phyloP scores from a whole-genome alignment of 2,888 invertebrate species.

The Cheilosia urbana region DNA sequence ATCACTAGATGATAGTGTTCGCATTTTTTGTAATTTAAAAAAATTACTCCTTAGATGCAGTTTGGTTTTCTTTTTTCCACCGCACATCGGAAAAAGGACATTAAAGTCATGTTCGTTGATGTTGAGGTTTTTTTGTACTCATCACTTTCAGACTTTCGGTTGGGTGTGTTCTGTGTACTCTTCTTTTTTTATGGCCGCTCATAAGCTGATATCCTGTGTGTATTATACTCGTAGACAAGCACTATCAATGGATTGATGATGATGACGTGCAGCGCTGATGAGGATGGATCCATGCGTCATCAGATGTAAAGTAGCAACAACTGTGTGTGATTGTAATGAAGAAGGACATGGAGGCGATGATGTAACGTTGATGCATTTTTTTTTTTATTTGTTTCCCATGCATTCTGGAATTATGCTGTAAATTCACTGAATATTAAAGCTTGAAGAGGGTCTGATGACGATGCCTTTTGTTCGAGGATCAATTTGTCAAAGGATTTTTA shows the following conservation, averaged over 20 bases:
- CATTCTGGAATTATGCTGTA: not conserved
- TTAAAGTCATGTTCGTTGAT: constrained; percentile 46
- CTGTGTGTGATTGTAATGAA: not conserved
- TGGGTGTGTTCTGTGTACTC: not conserved
- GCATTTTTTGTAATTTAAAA: constrained; percentile 42
- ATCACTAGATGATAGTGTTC: not conserved
- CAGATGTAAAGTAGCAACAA: not conserved
- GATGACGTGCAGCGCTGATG: constrained; percentile 4
- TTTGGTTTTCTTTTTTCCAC: constrained; percentile 14
- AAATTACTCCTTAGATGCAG: constrained; percentile 53
- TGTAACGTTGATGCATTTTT: not conserved
- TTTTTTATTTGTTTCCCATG: not conserved
- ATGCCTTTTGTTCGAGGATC: too few species aligned
- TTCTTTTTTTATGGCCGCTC: constrained; percentile 7
- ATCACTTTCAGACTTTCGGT: not conserved
- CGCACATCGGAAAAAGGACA: constrained; percentile 39
- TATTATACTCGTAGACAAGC: constrained; percentile 31
- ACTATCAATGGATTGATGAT: constrained; percentile 42
- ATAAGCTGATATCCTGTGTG: constrained; percentile 46
- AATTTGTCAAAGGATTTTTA: too few species aligned
- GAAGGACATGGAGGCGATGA: not conserved
- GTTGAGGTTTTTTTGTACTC: not conserved
- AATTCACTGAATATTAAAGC: not conserved
- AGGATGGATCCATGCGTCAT: constrained; percentile 2
- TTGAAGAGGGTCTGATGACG: too few species aligned